Percentiles rank a stretch among this genome's conserved stretches.
Evolutionary conservation across 2,888 invertebrate species (phyloP).

Genomic region (Ophioninae sp.): DNA sequence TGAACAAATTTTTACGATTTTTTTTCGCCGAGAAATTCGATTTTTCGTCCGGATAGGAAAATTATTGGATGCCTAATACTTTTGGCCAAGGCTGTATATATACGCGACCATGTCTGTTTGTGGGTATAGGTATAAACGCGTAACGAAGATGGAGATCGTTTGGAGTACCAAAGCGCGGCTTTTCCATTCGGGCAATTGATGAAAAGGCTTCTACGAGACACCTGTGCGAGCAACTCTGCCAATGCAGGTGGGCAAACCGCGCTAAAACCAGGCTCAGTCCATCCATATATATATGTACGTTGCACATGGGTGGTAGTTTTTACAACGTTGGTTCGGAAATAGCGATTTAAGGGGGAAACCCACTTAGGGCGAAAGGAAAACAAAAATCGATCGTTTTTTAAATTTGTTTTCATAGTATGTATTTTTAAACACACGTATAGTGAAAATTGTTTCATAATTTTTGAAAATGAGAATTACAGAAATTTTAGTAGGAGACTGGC

Average conservation of each 20-base stretch:
- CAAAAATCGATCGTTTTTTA: no score
- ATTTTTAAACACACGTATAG: no score
- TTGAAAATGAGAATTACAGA: no score
- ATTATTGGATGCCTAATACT: no score
- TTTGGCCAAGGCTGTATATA: no score
- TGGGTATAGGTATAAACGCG: not conserved
- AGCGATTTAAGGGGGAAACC: not conserved
- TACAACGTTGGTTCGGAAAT: not conserved
- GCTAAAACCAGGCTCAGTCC: slow-evolving; percentile 15
- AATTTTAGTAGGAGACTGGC: no score
- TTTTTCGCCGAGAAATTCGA: no score
- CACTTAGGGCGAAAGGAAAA: no score
- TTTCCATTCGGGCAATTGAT: slow-evolving; percentile 72
- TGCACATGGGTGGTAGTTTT: not conserved
- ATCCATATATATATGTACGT: slow-evolving; percentile 7
- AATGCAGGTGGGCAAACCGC: slow-evolving; percentile 70
- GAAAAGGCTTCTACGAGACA: slow-evolving; percentile 74
- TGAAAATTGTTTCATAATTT: no score
- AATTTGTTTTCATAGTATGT: no score
- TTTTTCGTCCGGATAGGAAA: no score
- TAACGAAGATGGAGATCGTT: slow-evolving; percentile 40
- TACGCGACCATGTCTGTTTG: not conserved
- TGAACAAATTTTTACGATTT: no score
- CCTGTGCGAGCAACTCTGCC: slow-evolving; percentile 73
- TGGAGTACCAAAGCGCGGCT: slow-evolving; percentile 52